A percentile compares a stretch with the other conserved stretches of the same genome.
Conservation (phyloP, 2,113 vertebrate species). For the Brachionichthys hirsutus region DNA sequence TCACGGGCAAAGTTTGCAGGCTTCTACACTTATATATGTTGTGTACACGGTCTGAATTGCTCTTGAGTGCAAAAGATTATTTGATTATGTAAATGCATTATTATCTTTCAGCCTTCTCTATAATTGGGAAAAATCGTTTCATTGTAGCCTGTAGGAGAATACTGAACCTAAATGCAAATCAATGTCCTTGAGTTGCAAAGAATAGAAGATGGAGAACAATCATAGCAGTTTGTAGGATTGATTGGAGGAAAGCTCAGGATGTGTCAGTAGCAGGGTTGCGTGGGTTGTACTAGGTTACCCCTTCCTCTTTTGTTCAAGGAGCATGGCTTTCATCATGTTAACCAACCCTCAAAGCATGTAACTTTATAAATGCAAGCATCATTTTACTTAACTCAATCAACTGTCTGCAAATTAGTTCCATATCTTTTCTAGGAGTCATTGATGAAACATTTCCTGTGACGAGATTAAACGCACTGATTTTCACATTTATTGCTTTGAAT, state of each 20-base stretch:
- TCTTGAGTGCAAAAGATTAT: slow-evolving; percentile 27
- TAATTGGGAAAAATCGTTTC: slow-evolving; percentile 16
- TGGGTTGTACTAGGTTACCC: slow-evolving; percentile 63
- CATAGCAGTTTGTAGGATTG: slow-evolving; percentile 1
- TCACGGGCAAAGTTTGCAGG: slow-evolving; percentile 38
- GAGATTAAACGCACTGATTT: slow-evolving; percentile 26
- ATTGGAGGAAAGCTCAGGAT: slow-evolving; percentile 3
- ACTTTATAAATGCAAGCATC: slow-evolving; percentile 76
- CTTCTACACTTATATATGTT: slow-evolving; percentile 2
- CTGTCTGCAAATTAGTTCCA: no score
- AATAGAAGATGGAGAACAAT: slow-evolving; percentile 15
- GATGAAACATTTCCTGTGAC: slow-evolving; percentile 2
- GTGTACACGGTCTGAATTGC: slow-evolving; percentile 18
- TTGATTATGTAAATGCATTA: slow-evolving; percentile 42
- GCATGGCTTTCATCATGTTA: slow-evolving; percentile 54
- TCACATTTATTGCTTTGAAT: slow-evolving; percentile 3
- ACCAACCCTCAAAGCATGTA: slow-evolving; percentile 64
- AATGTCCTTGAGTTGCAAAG: slow-evolving; percentile 22
- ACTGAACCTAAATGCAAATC: slow-evolving; percentile 42
- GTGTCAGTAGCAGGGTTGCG: slow-evolving; percentile 10
- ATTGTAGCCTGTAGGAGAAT: slow-evolving; percentile 39
- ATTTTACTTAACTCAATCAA: no score
- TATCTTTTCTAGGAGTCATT: background rate
- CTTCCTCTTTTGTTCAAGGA: slow-evolving; percentile 55
- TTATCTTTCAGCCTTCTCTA: slow-evolving; percentile 30